Conservation (phyloP, 1,140 invertebrate species). For the Ectropis grisescens region DNA sequence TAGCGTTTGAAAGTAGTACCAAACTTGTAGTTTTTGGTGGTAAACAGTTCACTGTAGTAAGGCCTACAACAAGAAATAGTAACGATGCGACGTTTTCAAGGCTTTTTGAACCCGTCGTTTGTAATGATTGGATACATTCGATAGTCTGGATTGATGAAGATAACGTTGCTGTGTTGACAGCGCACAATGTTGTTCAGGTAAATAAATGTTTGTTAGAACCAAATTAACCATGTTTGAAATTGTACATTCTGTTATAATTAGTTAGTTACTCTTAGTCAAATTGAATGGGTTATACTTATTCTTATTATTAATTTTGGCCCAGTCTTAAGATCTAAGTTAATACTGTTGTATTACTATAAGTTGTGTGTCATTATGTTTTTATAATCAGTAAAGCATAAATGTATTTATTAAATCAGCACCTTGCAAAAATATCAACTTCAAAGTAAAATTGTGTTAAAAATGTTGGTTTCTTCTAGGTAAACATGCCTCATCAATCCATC, state of each 20-base stretch:
- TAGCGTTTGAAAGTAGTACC: slow-evolving; percentile 14
- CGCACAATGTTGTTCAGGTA: slow-evolving; percentile 57
- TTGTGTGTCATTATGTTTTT: too few relatives aligned
- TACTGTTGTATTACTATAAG: too few relatives aligned
- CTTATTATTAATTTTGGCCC: too few relatives aligned
- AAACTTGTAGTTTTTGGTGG: slow-evolving; percentile 45
- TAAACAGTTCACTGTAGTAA: slow-evolving; percentile 38
- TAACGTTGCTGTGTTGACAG: slow-evolving; percentile 27
- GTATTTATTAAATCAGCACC: too few relatives aligned
- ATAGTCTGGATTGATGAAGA: slow-evolving; percentile 23
- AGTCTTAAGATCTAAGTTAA: too few relatives aligned
- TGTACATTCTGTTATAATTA: neutral
- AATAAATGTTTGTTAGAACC: slow-evolving; percentile 1
- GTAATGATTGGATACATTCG: slow-evolving; percentile 50
- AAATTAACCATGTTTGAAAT: slow-evolving; percentile 1
- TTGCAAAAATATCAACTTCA: too few relatives aligned
- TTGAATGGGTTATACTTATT: too few relatives aligned
- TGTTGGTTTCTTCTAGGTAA: too few relatives aligned
- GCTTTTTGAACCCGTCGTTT: slow-evolving; percentile 18
- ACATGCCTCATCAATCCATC: too few relatives aligned
- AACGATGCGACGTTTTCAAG: slow-evolving; percentile 5
- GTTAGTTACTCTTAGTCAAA: too few relatives aligned
- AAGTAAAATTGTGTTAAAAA: too few relatives aligned
- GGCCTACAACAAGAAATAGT: neutral
- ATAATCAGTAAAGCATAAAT: too few relatives aligned